Conservation (phyloP, 2,113 vertebrate genomes). For the Furnarius figulus region DNA sequence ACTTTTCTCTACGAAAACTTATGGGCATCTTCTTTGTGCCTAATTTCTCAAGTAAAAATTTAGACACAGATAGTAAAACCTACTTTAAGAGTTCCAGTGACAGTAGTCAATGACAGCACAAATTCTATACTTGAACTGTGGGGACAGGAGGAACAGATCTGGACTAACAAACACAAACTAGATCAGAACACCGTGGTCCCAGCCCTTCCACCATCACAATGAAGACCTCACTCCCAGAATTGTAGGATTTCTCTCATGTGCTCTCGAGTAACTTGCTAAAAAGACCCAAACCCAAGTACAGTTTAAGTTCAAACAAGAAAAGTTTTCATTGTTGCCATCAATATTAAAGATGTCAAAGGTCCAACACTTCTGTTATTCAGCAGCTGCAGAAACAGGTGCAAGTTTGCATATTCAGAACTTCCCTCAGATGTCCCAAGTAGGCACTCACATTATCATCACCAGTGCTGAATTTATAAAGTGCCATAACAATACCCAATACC, state of each 20-base stretch:
- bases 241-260: not conserved
- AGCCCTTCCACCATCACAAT: not conserved
- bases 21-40: not conserved
- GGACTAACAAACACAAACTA: not conserved
- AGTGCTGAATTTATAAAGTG: not conserved
- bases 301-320: constrained; percentile 13
- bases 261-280: not conserved
- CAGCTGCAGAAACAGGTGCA: constrained; percentile 53
- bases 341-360: not conserved
- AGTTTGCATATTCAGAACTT: not conserved
- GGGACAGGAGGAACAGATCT: not conserved
- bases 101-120: not conserved
- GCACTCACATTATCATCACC: not conserved
- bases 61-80: not conserved
- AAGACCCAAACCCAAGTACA: not conserved
- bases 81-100: not conserved
- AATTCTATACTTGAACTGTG: not conserved
- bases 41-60: not conserved
- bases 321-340: not conserved
- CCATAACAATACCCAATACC: not conserved
- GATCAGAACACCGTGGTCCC: not conserved
- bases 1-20: not conserved
- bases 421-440: not conserved
- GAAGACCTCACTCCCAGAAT: not conserved
- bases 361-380: not conserved